Conservation (phyloP, 2,113 vertebrate genomes). For the Tor tambroides region DNA sequence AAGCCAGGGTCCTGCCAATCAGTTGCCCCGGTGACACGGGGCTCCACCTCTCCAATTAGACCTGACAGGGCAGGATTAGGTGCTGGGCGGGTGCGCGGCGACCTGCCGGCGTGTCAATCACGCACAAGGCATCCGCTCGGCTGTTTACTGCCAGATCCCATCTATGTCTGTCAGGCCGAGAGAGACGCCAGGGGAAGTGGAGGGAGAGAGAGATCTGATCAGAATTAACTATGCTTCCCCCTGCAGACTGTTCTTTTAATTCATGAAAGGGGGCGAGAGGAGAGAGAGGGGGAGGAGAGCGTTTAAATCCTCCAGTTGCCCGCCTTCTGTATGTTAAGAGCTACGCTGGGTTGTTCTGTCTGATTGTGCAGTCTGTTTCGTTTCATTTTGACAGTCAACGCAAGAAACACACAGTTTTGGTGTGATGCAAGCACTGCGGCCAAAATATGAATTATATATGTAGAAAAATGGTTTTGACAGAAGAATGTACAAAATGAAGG, state of each 20-base stretch:
- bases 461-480: background rate
- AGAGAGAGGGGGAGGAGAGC: conserved; percentile 66
- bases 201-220: conserved; percentile 76
- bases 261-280: conserved; percentile 74
- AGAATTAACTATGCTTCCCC: conserved; percentile 83
- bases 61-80: conserved; percentile 86
- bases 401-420: background rate
- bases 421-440: background rate
- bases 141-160: conserved; percentile 86
- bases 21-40: conserved; percentile 81
- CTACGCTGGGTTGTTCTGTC: conserved; percentile 57
- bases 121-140: conserved; percentile 77
- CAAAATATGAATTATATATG: background rate
- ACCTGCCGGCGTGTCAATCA: conserved; percentile 83
- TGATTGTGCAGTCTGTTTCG: conserved; percentile 70
- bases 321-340: conserved; percentile 74
- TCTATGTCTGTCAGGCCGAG: conserved; percentile 78
- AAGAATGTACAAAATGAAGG: background rate
- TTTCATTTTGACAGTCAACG: conserved; percentile 36
- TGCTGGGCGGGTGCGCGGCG: conserved; percentile 76
- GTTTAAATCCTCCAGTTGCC: conserved; percentile 79
- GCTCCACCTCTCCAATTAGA: conserved; percentile 85
- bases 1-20: conserved; percentile 85
- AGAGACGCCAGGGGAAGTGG: conserved; percentile 73
- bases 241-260: conserved; percentile 81